Evolutionary conservation across 2,888 invertebrate genomes (phyloP).

Genomic region (Synergus laeviventris): DNA sequence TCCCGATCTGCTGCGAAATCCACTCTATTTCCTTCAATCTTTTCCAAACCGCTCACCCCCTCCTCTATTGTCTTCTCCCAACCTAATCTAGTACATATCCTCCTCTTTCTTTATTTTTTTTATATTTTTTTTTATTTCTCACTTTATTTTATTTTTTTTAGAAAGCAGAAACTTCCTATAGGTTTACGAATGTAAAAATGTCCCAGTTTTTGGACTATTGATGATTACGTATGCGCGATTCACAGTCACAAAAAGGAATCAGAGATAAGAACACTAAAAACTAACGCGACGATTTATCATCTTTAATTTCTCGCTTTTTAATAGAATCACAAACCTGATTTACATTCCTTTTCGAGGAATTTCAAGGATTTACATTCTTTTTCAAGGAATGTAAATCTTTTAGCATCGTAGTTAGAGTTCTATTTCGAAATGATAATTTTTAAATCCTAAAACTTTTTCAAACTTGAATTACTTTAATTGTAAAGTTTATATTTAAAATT

Average conservation of each 20-base stretch:
- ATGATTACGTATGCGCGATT: constrained; percentile 4
- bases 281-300: background rate
- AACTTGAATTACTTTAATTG: background rate
- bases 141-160: constrained; percentile 6
- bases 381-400: background rate
- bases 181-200: constrained; percentile 20
- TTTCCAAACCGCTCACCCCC: constrained; percentile 45
- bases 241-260: background rate
- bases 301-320: background rate
- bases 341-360: background rate
- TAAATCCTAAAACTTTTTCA: background rate
- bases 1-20: constrained; percentile 63
- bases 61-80: constrained; percentile 24
- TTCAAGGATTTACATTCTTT: background rate
- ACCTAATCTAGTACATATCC: constrained; percentile 32
- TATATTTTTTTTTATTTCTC: constrained; percentile 24
- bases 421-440: background rate
- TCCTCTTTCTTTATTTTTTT: constrained; percentile 24
- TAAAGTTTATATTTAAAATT: constrained; percentile 1
- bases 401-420: background rate
- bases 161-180: constrained; percentile 1
- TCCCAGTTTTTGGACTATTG: background rate
- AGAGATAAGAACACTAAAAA: background rate
- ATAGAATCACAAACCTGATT: background rate
- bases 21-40: constrained; percentile 57